Percentiles rank a stretch among this genome's conserved stretches.
phyloP scores from a whole-genome alignment of 1,140 invertebrate genomes.

The Penaeus chinensis region DNA sequence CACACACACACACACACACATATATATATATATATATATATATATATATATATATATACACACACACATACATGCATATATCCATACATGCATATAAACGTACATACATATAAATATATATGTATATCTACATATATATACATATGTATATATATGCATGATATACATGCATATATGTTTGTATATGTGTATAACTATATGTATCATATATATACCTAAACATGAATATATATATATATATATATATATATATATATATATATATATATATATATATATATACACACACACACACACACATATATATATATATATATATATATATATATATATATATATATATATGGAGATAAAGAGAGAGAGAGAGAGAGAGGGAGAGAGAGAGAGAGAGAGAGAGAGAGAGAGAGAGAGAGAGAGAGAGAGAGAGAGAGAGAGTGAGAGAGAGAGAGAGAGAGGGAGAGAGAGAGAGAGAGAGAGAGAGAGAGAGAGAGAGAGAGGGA shows the following conservation, averaged over 20 bases:
- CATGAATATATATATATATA: background rate
- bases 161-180: background rate
- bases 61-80: slow-evolving; percentile 13
- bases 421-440: background rate
- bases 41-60: slow-evolving; percentile 5
- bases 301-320: slow-evolving; percentile 3
- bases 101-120: slow-evolving; percentile 22
- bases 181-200: too few species aligned
- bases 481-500: slow-evolving; percentile 33
- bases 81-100: slow-evolving; percentile 13
- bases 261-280: slow-evolving; percentile 12
- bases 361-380: slow-evolving; percentile 13
- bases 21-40: too few species aligned
- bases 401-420: background rate
- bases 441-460: background rate
- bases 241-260: background rate
- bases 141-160: background rate
- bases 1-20: background rate
- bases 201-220: slow-evolving; percentile 11
- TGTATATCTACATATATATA: too few species aligned
- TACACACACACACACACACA: slow-evolving; percentile 22
- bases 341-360: background rate
- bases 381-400: slow-evolving; percentile 12
- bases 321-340: too few species aligned
- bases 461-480: slow-evolving; percentile 21